Evolutionary conservation across 92 coral and sea anemone species (phyloP), one percentile per base, ranked within the genome.

Genomic region (Pocillopora grandis): DNA sequence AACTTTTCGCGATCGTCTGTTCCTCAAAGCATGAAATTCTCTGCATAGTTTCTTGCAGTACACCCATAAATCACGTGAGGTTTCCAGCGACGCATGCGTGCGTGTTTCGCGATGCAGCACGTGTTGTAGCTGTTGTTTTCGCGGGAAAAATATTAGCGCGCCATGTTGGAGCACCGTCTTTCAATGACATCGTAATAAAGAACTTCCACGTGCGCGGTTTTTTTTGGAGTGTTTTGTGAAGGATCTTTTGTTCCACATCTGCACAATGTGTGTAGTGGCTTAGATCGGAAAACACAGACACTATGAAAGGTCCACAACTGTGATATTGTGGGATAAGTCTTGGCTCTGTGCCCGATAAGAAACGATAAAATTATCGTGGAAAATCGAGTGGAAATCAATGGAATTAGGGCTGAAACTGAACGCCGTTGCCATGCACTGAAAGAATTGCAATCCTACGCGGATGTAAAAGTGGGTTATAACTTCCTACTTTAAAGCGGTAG

Each of bases 11-110:
- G 74, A 79, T 73, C 83, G 66, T 72, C 75, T 60, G 74, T 77
- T 55, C 62, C 71, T 19, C 18, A 33, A 79, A 78, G 86, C 84
- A 75, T 87, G 80, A 82, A 89, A 94, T 92, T 66, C 92, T 90
- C 85, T 19, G 76, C 93, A 89, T 92, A 85, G 66, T 83, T 91
- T 73, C 56, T 63, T 66, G 84, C 84, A 80, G 89, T 80, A 88
- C 94, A 83, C 95, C 92, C 83, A 58, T 31, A 68, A 69, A 87
- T 92, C 95, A 92, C 93, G 95, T 92, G 95, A 87, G 58, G 18
- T 69, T 23, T 12, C 20, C 9, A 55, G 21, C 62, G 7, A 74
- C 84, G 86, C 93, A 72, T 89, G 93, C 98, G 93, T 84, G 83
- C 65, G 82, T 58, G 37, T 49, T 71, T 84, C 70, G 83, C 78